Evolutionary conservation across 2,888 invertebrate genomes (phyloP).

Genomic region (Phania funesta): DNA sequence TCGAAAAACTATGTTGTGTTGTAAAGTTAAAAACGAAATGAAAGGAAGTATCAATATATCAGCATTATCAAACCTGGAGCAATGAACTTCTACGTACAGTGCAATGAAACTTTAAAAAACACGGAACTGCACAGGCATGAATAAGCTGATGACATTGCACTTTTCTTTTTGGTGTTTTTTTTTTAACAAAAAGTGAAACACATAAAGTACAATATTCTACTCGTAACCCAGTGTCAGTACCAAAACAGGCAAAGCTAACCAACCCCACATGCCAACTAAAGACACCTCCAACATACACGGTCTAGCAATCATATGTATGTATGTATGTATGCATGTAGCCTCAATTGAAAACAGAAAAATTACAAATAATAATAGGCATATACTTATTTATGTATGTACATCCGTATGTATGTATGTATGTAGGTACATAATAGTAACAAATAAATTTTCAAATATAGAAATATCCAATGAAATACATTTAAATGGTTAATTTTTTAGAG

Average conservation of each 20-base stretch:
- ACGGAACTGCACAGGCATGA: constrained; percentile 33
- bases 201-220: constrained; percentile 28
- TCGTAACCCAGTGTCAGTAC: constrained; percentile 48
- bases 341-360: not conserved
- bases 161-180: constrained; percentile 7
- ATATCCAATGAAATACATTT: no score
- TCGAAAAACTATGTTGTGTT: no score
- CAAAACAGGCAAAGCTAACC: constrained; percentile 16
- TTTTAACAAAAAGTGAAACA: constrained; percentile 36
- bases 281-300: not conserved
- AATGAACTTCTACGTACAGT: constrained; percentile 60
- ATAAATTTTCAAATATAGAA: no score
- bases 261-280: not conserved
- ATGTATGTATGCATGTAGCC: not conserved
- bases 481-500: no score
- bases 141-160: constrained; percentile 28
- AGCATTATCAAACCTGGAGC: constrained; percentile 47
- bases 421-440: no score
- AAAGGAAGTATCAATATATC: constrained; percentile 16
- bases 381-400: no score
- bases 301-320: not conserved
- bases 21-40: constrained; percentile 14
- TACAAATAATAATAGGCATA: not conserved
- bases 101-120: constrained; percentile 50
- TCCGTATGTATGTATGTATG: no score